These are phyloP conservation scores for Phania funesta DNA, from an alignment of 2,888 invertebrate species.

Conservation along the genomic window DNA sequence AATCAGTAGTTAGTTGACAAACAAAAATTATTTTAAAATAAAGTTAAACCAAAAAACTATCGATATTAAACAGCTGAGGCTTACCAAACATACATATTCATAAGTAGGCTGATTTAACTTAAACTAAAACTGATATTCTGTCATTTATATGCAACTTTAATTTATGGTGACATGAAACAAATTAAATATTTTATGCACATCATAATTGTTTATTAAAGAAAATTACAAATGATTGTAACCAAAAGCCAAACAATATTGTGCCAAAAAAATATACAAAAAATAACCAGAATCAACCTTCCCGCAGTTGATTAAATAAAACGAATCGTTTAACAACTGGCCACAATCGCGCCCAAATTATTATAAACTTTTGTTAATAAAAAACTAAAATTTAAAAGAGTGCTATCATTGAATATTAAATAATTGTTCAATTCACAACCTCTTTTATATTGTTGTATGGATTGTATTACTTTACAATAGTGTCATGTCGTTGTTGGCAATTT, in stretches of 20 bases:
- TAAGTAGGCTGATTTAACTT: no score
- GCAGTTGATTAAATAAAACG: slow-evolving; percentile 22
- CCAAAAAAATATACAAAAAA: slow-evolving; percentile 28
- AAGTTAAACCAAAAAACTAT: not conserved
- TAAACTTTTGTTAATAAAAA: not conserved
- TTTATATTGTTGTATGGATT: no score
- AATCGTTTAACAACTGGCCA: slow-evolving; percentile 43
- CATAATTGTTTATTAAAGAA: slow-evolving; percentile 6
- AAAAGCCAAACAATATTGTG: slow-evolving; percentile 31
- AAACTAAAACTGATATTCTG: not conserved
- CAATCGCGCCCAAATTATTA: slow-evolving; percentile 44
- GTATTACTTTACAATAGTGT: no score
- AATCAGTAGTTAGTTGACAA: not conserved
- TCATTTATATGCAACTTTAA: not conserved
- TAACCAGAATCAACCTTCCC: slow-evolving; percentile 26
- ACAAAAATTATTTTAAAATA: slow-evolving; percentile 4
- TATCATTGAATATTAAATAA: not conserved
- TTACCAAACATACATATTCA: not conserved
- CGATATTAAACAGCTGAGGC: slow-evolving; percentile 32
- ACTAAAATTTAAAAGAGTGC: slow-evolving; percentile 2
- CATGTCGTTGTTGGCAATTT: no score
- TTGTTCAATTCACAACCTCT: no score
- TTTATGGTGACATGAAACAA: slow-evolving; percentile 22
- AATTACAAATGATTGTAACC: not conserved
- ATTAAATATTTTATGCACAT: slow-evolving; percentile 24